These are phyloP conservation scores for Labia minor DNA, from an alignment of 2,888 invertebrate species.

Conservation along the genomic window DNA sequence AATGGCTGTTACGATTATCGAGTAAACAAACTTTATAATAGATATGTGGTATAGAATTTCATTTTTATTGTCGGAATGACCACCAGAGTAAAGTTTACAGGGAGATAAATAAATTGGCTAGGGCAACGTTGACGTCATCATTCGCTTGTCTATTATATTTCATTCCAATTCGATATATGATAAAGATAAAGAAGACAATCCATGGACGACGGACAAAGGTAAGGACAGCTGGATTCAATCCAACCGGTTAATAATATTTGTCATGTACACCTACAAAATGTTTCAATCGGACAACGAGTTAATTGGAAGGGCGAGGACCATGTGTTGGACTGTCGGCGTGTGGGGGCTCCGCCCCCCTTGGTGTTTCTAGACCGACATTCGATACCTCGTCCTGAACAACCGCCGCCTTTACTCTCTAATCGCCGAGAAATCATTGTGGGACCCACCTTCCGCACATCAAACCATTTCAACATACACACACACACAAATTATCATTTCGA, in stretches of 20 bases:
- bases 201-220: background rate
- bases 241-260: slow-evolving; percentile 7
- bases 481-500: no score
- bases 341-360: background rate
- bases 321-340: background rate
- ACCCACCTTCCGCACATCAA: slow-evolving; percentile 2
- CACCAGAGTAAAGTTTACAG: no score
- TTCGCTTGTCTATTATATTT: background rate
- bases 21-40: no score
- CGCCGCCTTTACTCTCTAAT: slow-evolving; percentile 7
- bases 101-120: no score
- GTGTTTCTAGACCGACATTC: background rate
- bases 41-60: no score
- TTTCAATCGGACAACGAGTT: slow-evolving; percentile 4
- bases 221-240: background rate
- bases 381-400: background rate
- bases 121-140: background rate
- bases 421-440: background rate
- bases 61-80: no score
- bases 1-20: no score
- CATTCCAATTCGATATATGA: background rate
- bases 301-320: background rate
- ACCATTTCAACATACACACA: background rate
- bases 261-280: slow-evolving; percentile 13
- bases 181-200: background rate